Conservation (phyloP, 2,888 invertebrate genomes). For the Creontiades dilutus region DNA sequence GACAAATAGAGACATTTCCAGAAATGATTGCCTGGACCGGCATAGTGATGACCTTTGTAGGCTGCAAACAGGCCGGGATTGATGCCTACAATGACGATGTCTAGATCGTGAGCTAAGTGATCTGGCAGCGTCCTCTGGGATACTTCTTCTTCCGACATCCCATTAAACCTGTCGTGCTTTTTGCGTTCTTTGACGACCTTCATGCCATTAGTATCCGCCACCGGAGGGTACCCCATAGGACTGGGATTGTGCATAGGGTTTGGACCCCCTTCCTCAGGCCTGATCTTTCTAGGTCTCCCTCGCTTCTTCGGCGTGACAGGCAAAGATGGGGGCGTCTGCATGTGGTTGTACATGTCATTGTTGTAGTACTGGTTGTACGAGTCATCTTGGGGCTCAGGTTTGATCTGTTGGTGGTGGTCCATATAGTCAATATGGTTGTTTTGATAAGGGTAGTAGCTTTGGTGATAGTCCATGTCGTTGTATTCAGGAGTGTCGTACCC, state of each 20-base stretch:
- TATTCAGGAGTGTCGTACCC: conserved; percentile 69
- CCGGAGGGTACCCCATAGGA: conserved; percentile 63
- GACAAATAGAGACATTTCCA: conserved; percentile 98
- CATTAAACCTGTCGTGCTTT: conserved; percentile 95
- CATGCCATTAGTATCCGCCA: conserved; percentile 63
- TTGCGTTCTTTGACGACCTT: conserved; percentile 87
- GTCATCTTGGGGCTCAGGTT: conserved; percentile 62
- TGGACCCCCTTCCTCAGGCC: conserved; percentile 61
- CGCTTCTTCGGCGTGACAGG: conserved; percentile 68
- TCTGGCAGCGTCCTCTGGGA: conserved; percentile 94
- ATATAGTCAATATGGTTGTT: conserved; percentile 63
- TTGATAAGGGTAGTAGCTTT: conserved; percentile 65
- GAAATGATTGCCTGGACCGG: conserved; percentile 99
- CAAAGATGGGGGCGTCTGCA: conserved; percentile 61
- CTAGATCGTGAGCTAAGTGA: conserved; percentile 92
- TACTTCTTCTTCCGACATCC: conserved; percentile 97
- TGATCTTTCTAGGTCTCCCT: conserved; percentile 65
- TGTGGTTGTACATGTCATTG: conserved; percentile 57
- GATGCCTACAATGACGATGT: conserved; percentile 85
- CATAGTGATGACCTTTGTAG: conserved; percentile 98
- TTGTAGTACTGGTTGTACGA: conserved; percentile 61
- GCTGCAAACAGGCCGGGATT: conserved; percentile 98
- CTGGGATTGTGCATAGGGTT: conserved; percentile 59
- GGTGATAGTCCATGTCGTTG: conserved; percentile 69
- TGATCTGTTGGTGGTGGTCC: conserved; percentile 65